Base-by-base conservation (phyloP, 2,113 vertebrate genomes). In the Pionites leucogaster region DNA sequence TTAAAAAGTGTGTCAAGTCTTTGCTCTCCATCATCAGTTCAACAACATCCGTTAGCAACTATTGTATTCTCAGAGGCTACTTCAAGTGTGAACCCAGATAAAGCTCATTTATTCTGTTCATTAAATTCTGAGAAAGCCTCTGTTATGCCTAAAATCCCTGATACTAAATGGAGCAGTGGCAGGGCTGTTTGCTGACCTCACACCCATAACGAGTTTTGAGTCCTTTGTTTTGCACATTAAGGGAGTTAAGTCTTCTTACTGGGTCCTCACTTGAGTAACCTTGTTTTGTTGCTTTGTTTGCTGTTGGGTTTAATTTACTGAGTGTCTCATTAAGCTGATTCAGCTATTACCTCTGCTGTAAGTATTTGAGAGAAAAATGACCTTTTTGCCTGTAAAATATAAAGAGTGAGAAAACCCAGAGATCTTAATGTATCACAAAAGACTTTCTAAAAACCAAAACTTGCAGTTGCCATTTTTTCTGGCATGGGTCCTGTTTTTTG, bases 31-130 rank as follows among this genome's bases (percentile, higher is more conserved):
- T 84, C 18, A 80, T 41, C 50, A 7, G 39, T n/a, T 76, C 53
- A 39, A 55, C 17, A 60, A 35, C 0, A 0, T 59, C 50, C 0
- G 0, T 77, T 86, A 81, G 20, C 20, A 83, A 1, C 49, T 29
- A 67, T 31, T 90, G 42, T 70, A 31, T 53, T 95, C 46, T 77
- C 60, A 83, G 35, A 53, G 33, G 7, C 6, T 94, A 25, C 82
- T 94, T 93, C 57, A 83, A 81, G 59, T 90, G 80, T n/a, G 3
- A 3, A 13, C 42, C 29, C 46, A 63, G 67, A 25, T 70, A 91
- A 60, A 81, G 42, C 31, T 86, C 75, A 50, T 68, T 93, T 94
- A 47, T 88, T 80, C 60, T 80, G 29, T 67, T 92, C 79, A 92
- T 81, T 81, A 90, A 82, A 81, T 35, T 35, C 37, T 64, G 60